Conservation (phyloP, 2,888 invertebrate species). For the Mythimna loreyi region DNA sequence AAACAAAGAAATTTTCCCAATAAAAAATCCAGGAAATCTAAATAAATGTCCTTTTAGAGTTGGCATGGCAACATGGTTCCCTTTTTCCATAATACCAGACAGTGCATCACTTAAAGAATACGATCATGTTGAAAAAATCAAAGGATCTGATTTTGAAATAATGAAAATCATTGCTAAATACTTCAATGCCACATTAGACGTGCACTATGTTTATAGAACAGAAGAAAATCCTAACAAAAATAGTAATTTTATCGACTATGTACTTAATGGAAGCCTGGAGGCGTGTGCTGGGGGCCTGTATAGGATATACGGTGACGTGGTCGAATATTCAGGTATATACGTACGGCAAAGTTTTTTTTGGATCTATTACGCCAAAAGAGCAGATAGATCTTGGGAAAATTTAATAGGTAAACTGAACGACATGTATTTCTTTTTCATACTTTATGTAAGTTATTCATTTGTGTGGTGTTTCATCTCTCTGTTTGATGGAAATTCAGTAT, state of each 20-base stretch:
- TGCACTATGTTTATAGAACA: conserved; percentile 70
- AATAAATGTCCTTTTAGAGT: conserved; percentile 77
- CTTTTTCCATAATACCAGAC: conserved; percentile 74
- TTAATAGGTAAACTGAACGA: conserved; percentile 73
- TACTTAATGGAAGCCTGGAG: conserved; percentile 80
- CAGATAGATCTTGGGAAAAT: conserved; percentile 75
- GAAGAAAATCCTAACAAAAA: conserved; percentile 69
- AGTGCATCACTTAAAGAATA: conserved; percentile 65
- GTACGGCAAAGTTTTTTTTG: conserved; percentile 75
- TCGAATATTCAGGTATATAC: conserved; percentile 82
- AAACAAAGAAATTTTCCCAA: conserved; percentile 66
- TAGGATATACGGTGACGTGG: conserved; percentile 75
- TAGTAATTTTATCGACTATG: conserved; percentile 67
- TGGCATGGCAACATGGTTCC: conserved; percentile 75
- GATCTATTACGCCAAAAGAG: conserved; percentile 77
- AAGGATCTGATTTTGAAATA: conserved; percentile 79
- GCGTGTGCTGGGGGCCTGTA: conserved; percentile 81
- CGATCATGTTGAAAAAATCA: conserved; percentile 67
- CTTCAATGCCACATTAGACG: conserved; percentile 75
- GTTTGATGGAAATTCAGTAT: conserved; percentile 69
- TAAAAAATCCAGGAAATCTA: conserved; percentile 71
- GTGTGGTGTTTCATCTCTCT: conserved; percentile 72
- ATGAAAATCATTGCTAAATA: conserved; percentile 77
- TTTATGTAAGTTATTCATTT: conserved; percentile 74
- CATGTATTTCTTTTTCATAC: conserved; percentile 78